Conservation (phyloP, 1,140 invertebrate genomes). For the Harpegnathos saltator region DNA sequence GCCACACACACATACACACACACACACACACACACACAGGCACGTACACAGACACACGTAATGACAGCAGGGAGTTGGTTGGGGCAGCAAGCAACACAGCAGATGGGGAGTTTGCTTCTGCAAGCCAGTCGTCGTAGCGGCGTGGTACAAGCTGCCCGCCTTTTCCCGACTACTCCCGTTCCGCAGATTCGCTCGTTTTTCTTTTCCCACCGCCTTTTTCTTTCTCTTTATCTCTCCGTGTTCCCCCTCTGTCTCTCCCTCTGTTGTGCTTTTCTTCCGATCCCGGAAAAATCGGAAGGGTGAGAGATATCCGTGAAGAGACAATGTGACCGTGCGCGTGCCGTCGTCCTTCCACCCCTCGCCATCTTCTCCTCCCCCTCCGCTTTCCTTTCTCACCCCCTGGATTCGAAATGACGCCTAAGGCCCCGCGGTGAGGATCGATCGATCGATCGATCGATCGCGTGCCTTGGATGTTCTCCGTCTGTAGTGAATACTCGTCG, state of each 20-base stretch:
- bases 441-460: slow-evolving; percentile 34
- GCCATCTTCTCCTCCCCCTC: background rate
- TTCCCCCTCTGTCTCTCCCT: background rate
- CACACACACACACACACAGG: slow-evolving; percentile 70
- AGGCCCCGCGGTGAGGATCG: slow-evolving; percentile 25
- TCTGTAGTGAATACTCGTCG: slow-evolving; percentile 20
- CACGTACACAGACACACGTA: slow-evolving; percentile 72
- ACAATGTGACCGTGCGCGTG: slow-evolving; percentile 61
- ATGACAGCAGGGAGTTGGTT: slow-evolving; percentile 77
- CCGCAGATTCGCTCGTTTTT: slow-evolving; percentile 57
- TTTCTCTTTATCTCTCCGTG: slow-evolving; percentile 17
- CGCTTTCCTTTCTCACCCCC: background rate
- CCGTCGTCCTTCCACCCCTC: slow-evolving; percentile 51
- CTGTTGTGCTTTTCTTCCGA: slow-evolving; percentile 32
- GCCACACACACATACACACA: slow-evolving; percentile 71
- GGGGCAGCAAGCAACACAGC: slow-evolving; percentile 74
- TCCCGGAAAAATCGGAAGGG: slow-evolving; percentile 43
- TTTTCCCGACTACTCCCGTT: slow-evolving; percentile 73
- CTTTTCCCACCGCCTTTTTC: slow-evolving; percentile 24
- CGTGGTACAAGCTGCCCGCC: slow-evolving; percentile 81
- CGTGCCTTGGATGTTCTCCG: slow-evolving; percentile 13
- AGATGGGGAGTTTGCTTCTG: slow-evolving; percentile 80
- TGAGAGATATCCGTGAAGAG: slow-evolving; percentile 41
- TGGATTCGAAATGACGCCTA: slow-evolving; percentile 15
- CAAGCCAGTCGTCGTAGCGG: slow-evolving; percentile 82